Evolutionary conservation across 2,888 invertebrate species (phyloP).

Genomic region (Steinernema scapterisci): DNA sequence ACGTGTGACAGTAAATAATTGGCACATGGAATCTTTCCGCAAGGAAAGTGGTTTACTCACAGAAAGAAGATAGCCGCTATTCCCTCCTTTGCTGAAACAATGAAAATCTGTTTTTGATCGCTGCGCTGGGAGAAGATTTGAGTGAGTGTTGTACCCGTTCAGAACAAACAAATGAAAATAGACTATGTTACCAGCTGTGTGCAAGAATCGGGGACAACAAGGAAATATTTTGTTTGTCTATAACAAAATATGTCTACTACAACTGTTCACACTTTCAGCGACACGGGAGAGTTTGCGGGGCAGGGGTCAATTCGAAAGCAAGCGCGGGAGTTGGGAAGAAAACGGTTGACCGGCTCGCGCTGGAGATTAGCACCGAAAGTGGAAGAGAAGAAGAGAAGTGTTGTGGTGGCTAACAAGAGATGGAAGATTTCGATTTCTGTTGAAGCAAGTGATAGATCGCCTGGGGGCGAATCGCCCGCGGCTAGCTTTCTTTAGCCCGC

Average conservation of each 20-base stretch:
- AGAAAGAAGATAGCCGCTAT: too few relatives aligned
- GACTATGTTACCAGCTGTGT: neutral
- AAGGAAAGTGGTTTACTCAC: neutral
- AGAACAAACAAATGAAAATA: neutral
- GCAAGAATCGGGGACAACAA: neutral
- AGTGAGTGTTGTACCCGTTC: neutral
- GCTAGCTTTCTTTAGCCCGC: constrained; percentile 28
- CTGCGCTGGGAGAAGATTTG: too few relatives aligned
- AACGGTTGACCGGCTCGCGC: constrained; percentile 7
- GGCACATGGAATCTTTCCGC: neutral
- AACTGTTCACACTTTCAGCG: neutral
- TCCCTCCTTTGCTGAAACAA: too few relatives aligned
- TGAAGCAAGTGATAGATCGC: constrained; percentile 23
- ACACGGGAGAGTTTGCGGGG: neutral
- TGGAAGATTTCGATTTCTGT: constrained; percentile 27
- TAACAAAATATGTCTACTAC: neutral
- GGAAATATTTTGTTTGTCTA: neutral
- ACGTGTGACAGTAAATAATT: neutral
- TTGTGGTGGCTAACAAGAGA: constrained; percentile 12
- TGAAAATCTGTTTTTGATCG: too few relatives aligned
- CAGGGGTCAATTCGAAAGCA: neutral
- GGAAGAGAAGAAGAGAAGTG: constrained; percentile 30
- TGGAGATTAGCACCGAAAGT: constrained; percentile 27
- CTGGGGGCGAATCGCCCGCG: constrained; percentile 27
- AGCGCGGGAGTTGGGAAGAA: neutral